Evolutionary conservation across 2,797 vertebrate genomes (phyloP), one percentile per base, ranked within the genome.

Genomic region (Podarcis lilfordi): DNA sequence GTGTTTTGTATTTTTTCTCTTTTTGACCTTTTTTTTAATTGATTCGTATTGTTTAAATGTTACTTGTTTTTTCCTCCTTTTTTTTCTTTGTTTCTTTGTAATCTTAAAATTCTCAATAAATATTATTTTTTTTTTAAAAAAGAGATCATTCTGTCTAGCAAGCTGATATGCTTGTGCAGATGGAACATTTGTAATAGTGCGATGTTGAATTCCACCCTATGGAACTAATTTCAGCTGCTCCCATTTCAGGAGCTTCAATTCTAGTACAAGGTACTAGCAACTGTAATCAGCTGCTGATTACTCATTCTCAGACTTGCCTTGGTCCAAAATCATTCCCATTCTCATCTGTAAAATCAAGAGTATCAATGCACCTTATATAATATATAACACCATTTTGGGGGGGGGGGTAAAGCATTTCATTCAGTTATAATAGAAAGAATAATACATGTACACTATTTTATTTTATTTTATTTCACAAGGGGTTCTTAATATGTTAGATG

Each of bases 371-470:
- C 61, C 59, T 77, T 78, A 17, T 7, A 27, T 69, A 55, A 50
- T 7, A 78, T 17, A 76, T 82, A 55, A 83, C 55, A 59, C 32
- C 77, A 71, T 21, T 55, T 55, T 50, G 2, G 8, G 50, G 50
- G 50, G 13, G 50, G 50, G 1, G 13, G 2, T 32, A 32, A 2
- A 55, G 50, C 50, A 55, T 55, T 55, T 15, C 13, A 55, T 55
- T 55, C 13, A 55, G 21, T 7, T 35, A 4, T 76, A 66, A 68
- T n/a, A 37, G 10, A 32, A 37, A 69, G 32, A 45, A 35, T 84
- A 83, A 88, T 55, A n/a, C 17, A 71, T 79, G 32, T 50, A 78
- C 6, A 32, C 72, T 40, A 5, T 81, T 88, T 88, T 55, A 55
- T 55, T 43, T 43, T 43, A 43, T 43, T 64, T 35, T 88, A 55